Base-by-base conservation (phyloP, 2,113 vertebrate genomes). In the Cyprinodon variegatus region DNA sequence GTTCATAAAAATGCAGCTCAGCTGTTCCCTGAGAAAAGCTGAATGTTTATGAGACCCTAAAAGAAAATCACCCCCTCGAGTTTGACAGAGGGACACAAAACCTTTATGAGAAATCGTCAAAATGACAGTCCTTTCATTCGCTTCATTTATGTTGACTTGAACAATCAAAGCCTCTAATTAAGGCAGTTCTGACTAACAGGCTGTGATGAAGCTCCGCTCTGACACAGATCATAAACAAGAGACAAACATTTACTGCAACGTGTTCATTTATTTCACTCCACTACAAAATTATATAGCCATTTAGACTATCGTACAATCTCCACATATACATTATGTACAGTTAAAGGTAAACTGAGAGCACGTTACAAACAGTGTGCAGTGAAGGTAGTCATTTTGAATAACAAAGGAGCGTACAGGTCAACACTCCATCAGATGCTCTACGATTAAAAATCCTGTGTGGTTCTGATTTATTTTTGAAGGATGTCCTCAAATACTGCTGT, bases 271-370 rank as follows among this genome's bases (percentile, higher is more conserved):
- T 94, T 94, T 90, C 84, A 94, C 91, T 90, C 88, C 93, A 94
- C 93, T 94, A 95, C 94, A 95, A 95, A 95, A 93, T 82, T 89
- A 93, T 88, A 91, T 39, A 91, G 86, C 86, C 83, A 80, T 91
- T 65, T 93, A 68, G 90, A 82, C 89, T 95, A 93, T 94, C 61
- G 89, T 94, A 95, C 93, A 94, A 76, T 89, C 74, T 90, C 79
- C 79, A 92, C 89, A 95, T 95, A 88, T 94, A 95, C 91, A 94
- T 74, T 88, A 91, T 93, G 80, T 95, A 94, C 93, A 95, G 76
- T 74, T 76, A 77, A 79, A 89, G 66, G 87, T 59, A 69, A 85
- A 85, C 68, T 65, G 63, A 78, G 63, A 41, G 65, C 77, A 81
- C 85, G 83, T 77, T 90, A 57, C 50, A 57, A 57, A 90, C 87